Base-by-base conservation (phyloP, 2,888 invertebrate genomes). In the Osedax frankpressi region DNA sequence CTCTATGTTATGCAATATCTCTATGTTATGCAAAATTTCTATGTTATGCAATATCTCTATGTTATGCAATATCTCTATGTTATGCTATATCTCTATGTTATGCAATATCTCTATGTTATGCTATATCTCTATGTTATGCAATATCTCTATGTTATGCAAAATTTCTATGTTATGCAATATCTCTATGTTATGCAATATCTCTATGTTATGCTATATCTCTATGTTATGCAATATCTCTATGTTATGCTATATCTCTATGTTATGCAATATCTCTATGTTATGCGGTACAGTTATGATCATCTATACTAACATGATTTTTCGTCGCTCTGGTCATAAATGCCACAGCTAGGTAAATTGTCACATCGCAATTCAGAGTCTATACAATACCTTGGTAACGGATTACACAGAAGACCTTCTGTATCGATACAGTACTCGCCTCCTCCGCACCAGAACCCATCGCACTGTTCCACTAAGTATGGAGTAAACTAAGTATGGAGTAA, bases 301-400 rank as follows among this genome's bases (percentile, higher is more conserved):
- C 44, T 3, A n/a, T 59, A 76, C 76, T 77, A 78, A 81, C 82
- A 83, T 77, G 79, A 79, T 60, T 78, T 77, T 76, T 83, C 83
- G 76, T 83, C 83, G 75, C 81, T 82, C 72, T 78, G 76, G 76
- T 82, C 82, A 59, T 76, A 77, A n/a, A 80, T 79, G 11, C 83
- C 83, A 84, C 94, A 95, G 84, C 94, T 92, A 72, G 88, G 88
- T 60, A 88, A 86, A 0, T 85, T 82, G 82, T 94, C 91, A 83
- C 95, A 95, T 74, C 83, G 85, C 44, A 94, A 86, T 0, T 83
- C 80, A 0, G 77, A 78, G 30, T 89, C 88, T 76, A 95, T 94
- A 85, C 95, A 95, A 76, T 80, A 82, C 28, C 80, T 74, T 2
- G 77, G 78, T 28, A 78, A 74, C 3, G 77, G 75, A 69, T 77